Evolutionary conservation across 2,113 vertebrate genomes (phyloP).

Genomic region (Laticauda laticaudata): DNA sequence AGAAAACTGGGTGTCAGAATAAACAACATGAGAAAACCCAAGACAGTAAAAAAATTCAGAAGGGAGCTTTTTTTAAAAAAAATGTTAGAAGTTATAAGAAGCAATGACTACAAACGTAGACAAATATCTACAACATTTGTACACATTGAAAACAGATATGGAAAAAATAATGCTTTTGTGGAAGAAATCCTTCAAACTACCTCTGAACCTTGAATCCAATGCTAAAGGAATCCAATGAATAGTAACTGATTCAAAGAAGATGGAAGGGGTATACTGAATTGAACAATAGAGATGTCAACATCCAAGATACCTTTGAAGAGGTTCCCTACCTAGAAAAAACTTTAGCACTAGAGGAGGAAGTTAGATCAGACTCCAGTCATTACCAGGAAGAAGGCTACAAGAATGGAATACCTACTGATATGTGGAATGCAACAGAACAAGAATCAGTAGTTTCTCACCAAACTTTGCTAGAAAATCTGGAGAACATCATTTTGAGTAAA

Average conservation of each 20-base stretch:
- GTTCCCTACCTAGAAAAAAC: background rate
- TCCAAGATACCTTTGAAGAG: background rate
- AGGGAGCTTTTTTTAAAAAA: background rate
- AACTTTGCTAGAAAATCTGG: background rate
- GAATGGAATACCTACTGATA: background rate
- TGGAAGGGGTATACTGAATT: background rate
- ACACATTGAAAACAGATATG: background rate
- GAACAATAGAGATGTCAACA: background rate
- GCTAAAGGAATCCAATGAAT: background rate
- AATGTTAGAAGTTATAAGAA: background rate
- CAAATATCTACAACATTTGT: background rate
- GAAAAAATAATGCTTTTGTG: background rate
- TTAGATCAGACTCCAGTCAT: background rate
- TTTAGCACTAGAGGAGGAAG: background rate
- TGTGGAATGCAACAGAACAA: background rate
- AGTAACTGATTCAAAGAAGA: background rate
- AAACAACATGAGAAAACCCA: background rate
- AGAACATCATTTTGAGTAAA: background rate
- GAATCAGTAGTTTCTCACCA: background rate
- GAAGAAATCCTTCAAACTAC: background rate
- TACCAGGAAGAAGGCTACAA: background rate
- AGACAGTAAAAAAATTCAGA: background rate
- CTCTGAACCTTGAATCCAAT: too few relatives aligned
- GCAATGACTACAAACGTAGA: background rate
- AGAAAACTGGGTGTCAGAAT: background rate